Base-by-base conservation (phyloP, 2,888 invertebrate genomes). In the Phymatocera aterrima region DNA sequence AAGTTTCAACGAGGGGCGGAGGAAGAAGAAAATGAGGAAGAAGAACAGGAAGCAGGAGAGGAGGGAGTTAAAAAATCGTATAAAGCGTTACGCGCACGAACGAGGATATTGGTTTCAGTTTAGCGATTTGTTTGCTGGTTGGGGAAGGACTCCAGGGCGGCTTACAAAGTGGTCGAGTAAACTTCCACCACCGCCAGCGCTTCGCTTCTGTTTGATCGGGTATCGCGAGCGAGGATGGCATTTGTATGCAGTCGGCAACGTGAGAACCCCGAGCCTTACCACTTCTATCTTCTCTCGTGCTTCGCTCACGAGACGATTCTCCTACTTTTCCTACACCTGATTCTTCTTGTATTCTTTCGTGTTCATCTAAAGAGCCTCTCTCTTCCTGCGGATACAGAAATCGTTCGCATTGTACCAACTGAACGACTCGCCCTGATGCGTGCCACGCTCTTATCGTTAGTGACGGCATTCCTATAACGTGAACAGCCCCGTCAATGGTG, bases 131-230 rank as follows among this genome's bases (percentile, higher is more conserved):
- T 75, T 57, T 75, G 57, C 57, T 40, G 75, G 75, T 57, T 37
- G 34, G 37, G 57, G 57, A 57, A 57, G 24, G 28, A 60, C 57
- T 54, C 75, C 24, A 34, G 60, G 57, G 40, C 75, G 75, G 75
- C 75, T 75, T 75, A 75, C 75, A 75, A 75, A 75, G 75, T 75
- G 75, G 54, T 60, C 57, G 75, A 43, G 57, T 57, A 75, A 75
- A 75, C 75, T 75, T 75, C 28, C 46, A 43, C 43, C 46, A 1
- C 46, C 12, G n/a, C n/a, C n/a, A n/a, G n/a, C n/a, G n/a, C n/a
- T n/a, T n/a, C n/a, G 54, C 24, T 72, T 60, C 57, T 37, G 75
- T 75, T 72, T 75, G 75, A 24, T 40, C 54, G 57, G 75, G 28
- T 72, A 72, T 72, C 51, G 68, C 68, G 51, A 40, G 68, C 68